Base-by-base conservation (phyloP, 2,113 vertebrate species). In the Triplophysa siluroides region DNA sequence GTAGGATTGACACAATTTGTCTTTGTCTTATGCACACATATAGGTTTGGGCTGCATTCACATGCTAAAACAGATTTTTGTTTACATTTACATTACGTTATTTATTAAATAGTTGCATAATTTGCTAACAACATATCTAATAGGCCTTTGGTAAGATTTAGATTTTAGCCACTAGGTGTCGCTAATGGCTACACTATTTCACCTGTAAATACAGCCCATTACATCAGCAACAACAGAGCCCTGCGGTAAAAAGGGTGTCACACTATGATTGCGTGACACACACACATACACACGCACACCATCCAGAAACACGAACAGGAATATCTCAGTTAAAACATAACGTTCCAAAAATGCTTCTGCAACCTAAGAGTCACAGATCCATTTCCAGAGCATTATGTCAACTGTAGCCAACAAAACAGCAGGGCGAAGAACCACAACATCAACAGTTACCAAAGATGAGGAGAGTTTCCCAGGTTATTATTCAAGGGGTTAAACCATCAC, bases 401-500 rank as follows among this genome's bases (percentile, higher is more conserved):
- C 29, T 21, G 38, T 21, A 13, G 68, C 54, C 26, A 82, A 82
- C 65, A 80, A 10, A 47, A 71, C 16, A 74, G 64, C 65, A 78
- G 77, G 52, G 81, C 14, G 78, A 23, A 78, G 83, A 78, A 68
- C n/a, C 58, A 88, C 83, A 70, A 80, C 11, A 60, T 72, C 74
- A 61, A 83, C 38, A 81, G 78, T 83, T n/a, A 84, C 78, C 81
- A 80, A 38, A 62, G 56, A 75, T 24, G 8, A 62, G 8, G 65
- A 21, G 62, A 70, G 60, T 50, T 29, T 56, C 63, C 41, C 18
- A 66, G 14, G n/a, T 62, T 62, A 80, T 85, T 86, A 84, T 84
- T 85, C 47, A 68, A 87, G 82, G 83, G 83, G 67, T 88, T 54
- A 26, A 60, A 81, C 43, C 66, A 83, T 62, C 71, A 78, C 83